phyloP scores from a whole-genome alignment of 2,797 vertebrate genomes.

The Chelidonichthys spinosus region DNA sequence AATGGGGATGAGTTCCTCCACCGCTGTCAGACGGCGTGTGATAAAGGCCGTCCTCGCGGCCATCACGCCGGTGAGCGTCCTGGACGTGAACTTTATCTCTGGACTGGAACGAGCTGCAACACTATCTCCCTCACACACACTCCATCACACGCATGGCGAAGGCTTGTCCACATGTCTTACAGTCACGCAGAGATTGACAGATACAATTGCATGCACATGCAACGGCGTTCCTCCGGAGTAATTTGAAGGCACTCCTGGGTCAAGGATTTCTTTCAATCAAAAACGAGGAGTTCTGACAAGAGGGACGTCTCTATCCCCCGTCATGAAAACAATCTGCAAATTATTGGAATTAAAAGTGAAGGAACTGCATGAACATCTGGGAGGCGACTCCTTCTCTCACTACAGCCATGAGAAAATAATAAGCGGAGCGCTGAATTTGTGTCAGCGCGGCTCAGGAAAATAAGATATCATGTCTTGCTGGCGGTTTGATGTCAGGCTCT shows the following conservation, averaged over 20 bases:
- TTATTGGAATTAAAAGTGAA: constrained; percentile 91
- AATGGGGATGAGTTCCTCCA: constrained; percentile 24
- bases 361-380: constrained; percentile 88
- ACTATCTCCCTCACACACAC: constrained; percentile 36
- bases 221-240: constrained; percentile 73
- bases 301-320: constrained; percentile 87
- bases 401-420: constrained; percentile 92
- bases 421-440: constrained; percentile 94
- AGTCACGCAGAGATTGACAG: constrained; percentile 80
- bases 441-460: constrained; percentile 95
- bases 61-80: constrained; percentile 53
- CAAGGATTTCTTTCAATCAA: constrained; percentile 81
- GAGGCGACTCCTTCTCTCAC: constrained; percentile 72
- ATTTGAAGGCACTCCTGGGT: constrained; percentile 80
- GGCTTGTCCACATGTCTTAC: constrained; percentile 81
- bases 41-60: constrained; percentile 50
- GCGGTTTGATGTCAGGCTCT: constrained; percentile 95
- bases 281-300: constrained; percentile 78
- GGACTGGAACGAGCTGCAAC: constrained; percentile 40
- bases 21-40: constrained; percentile 39
- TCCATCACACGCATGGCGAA: constrained; percentile 25
- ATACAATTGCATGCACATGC: constrained; percentile 86
- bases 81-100: constrained; percentile 42
- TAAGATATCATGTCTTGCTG: constrained; percentile 99
- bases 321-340: constrained; percentile 88